Conservation (phyloP, 2,113 vertebrate genomes). For the Cynocephalus volans region DNA sequence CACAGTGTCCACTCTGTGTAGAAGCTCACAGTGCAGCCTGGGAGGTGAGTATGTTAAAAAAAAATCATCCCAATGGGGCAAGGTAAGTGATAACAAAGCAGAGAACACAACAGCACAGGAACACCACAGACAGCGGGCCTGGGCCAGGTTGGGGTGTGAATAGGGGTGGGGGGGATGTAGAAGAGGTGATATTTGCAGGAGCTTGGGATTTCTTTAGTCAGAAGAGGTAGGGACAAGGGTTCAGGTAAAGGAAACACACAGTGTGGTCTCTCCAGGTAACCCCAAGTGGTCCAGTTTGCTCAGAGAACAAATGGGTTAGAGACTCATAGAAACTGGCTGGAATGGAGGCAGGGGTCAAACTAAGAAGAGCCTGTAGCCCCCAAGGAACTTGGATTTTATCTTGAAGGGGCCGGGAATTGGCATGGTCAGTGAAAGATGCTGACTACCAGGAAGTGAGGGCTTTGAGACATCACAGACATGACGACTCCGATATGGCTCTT, state of each 20-base stretch:
- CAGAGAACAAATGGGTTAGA: conserved; percentile 23
- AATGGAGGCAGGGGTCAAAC: background rate
- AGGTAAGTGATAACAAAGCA: background rate
- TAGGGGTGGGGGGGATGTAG: background rate
- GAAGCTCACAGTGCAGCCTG: background rate
- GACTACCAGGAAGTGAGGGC: background rate
- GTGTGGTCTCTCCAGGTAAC: background rate
- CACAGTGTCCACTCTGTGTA: too few relatives aligned
- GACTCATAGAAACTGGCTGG: background rate
- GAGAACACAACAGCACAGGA: background rate
- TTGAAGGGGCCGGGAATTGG: background rate
- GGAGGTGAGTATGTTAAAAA: background rate
- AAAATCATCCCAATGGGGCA: background rate
- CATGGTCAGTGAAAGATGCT: background rate
- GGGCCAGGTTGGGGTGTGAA: too few relatives aligned
- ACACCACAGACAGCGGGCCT: background rate
- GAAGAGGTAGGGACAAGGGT: background rate
- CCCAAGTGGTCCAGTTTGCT: background rate
- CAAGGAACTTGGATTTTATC: background rate
- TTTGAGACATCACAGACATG: background rate
- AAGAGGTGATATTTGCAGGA: too few relatives aligned
- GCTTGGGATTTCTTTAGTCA: background rate
- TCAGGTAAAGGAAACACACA: background rate
- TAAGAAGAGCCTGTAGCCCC: background rate
- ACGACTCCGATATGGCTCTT: background rate